Percentiles rank a stretch among this genome's conserved stretches.
Evolutionary conservation across 2,888 invertebrate genomes (phyloP).

Genomic region (Caenorhabditis macrosperma): DNA sequence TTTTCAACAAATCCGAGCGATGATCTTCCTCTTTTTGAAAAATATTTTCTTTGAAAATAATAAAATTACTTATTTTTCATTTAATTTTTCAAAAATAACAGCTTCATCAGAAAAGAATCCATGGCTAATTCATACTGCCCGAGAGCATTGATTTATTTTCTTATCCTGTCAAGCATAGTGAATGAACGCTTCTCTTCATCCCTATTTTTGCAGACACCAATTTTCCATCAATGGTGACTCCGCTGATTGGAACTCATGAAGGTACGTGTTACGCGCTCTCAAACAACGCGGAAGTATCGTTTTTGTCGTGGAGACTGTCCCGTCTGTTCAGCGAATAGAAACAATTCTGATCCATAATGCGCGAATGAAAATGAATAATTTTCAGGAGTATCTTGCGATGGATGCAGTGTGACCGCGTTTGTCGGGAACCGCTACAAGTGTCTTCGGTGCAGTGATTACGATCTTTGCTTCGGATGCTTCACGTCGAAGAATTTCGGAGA

Average conservation of each 20-base stretch:
- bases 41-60: background rate
- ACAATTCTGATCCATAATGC: no score
- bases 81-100: no score
- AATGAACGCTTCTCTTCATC: background rate
- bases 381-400: conserved; percentile 98
- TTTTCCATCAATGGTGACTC: conserved; percentile 18
- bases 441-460: conserved; percentile 98
- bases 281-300: no score
- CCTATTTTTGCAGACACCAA: background rate
- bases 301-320: background rate
- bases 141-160: no score
- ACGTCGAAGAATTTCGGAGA: conserved; percentile 41
- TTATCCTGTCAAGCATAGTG: no score
- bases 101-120: no score
- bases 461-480: conserved; percentile 89
- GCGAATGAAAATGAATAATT: background rate
- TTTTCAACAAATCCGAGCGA: background rate
- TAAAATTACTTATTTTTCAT: background rate
- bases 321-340: no score
- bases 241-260: conserved; percentile 20
- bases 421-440: conserved; percentile 98
- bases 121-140: background rate
- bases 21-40: background rate
- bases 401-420: conserved; percentile 97
- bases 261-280: background rate